These are phyloP conservation scores for Pocillopora damicornis DNA, from an alignment of 64 coral and sea anemone genomes.

Conservation along the genomic window DNA sequence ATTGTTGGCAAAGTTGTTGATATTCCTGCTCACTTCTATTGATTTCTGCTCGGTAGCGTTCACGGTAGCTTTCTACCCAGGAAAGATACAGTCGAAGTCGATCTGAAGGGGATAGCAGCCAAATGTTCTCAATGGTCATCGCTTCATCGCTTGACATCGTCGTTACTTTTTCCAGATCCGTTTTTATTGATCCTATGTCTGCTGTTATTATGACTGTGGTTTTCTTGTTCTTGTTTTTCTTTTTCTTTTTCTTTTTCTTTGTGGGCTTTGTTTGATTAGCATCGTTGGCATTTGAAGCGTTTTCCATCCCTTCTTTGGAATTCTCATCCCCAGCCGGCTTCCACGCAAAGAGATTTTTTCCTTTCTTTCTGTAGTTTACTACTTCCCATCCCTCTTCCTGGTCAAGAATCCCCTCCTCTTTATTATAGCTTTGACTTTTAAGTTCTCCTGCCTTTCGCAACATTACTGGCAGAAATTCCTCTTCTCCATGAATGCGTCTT, in stretches of 20 bases:
- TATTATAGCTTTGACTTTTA: neutral
- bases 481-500: neutral
- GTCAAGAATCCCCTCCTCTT: neutral
- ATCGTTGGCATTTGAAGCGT: neutral
- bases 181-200: neutral
- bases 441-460: neutral
- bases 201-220: neutral
- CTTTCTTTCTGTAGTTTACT: slow-evolving; percentile 5
- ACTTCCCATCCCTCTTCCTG: slow-evolving; percentile 24
- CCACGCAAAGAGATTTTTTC: slow-evolving; percentile 10
- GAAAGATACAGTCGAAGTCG: slow-evolving; percentile 24
- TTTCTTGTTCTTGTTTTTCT: neutral
- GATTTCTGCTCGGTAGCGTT: slow-evolving; percentile 17
- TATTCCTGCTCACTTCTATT: slow-evolving; percentile 33
- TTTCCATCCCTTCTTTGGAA: slow-evolving; percentile 41
- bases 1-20: slow-evolving; percentile 20
- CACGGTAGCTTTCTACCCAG: slow-evolving; percentile 20
- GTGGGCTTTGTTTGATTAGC: slow-evolving; percentile 13
- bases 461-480: neutral
- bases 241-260: slow-evolving; percentile 33
- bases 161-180: neutral
- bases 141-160: slow-evolving; percentile 22
- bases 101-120: slow-evolving; percentile 9
- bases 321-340: neutral
- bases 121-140: slow-evolving; percentile 8